These are phyloP conservation scores for Chrysodeixis includens DNA, from an alignment of 2,888 invertebrate species.

Conservation along the genomic window DNA sequence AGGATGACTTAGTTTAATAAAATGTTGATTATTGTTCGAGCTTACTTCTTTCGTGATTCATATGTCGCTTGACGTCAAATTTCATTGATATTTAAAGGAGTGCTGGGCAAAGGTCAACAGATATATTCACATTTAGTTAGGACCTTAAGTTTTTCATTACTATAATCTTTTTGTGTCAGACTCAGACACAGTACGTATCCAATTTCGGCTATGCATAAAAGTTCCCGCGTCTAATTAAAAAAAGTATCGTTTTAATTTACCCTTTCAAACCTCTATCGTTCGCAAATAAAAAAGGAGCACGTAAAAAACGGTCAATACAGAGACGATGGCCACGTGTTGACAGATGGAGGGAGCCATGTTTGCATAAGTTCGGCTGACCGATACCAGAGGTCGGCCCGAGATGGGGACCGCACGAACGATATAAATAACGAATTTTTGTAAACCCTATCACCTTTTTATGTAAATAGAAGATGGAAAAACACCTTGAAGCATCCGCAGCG, in stretches of 20 bases:
- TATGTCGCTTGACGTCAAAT: not conserved
- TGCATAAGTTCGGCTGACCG: conserved; percentile 73
- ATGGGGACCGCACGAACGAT: conserved; percentile 58
- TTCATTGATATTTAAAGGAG: too few species aligned
- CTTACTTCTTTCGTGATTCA: conserved; percentile 29
- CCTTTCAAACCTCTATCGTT: conserved; percentile 22
- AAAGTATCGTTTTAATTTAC: conserved; percentile 14
- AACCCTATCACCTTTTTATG: conserved; percentile 34
- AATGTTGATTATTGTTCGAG: conserved; percentile 24
- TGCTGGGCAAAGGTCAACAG: too few species aligned
- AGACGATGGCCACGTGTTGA: conserved; percentile 69
- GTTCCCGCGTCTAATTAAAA: conserved; percentile 5
- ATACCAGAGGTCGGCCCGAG: conserved; percentile 73
- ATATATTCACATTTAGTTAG: not conserved
- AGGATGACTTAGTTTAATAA: conserved; percentile 33
- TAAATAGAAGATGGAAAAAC: conserved; percentile 24
- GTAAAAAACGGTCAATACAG: conserved; percentile 45
- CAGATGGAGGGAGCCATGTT: conserved; percentile 78
- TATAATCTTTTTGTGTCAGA: too few species aligned
- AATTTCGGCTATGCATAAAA: not conserved
- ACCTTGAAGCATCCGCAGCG: conserved; percentile 10
- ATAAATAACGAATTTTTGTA: conserved; percentile 55
- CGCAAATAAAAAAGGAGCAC: conserved; percentile 29
- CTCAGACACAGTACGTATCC: too few species aligned
- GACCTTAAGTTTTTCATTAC: not conserved